These are phyloP conservation scores for Imbricaverruca yamaguchii DNA, from an alignment of 2,888 invertebrate species.

Conservation along the genomic window DNA sequence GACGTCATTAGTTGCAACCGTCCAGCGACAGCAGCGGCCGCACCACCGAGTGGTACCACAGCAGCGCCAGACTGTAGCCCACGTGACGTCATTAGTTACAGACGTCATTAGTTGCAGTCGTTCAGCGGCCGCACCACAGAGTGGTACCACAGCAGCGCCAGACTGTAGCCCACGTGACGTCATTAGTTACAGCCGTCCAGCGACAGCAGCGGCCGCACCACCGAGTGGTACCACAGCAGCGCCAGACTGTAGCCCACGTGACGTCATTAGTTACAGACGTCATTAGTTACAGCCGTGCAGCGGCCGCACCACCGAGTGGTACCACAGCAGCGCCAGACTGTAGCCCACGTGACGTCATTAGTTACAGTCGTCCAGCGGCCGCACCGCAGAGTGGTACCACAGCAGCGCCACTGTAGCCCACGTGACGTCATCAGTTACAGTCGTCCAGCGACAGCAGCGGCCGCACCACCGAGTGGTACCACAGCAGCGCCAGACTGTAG, in stretches of 20 bases:
- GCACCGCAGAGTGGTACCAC: constrained; percentile 61
- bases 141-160: constrained; percentile 52
- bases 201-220: constrained; percentile 50
- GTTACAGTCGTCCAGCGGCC: constrained; percentile 43
- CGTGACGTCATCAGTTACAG: too few relatives aligned
- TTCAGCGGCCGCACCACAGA: constrained; percentile 39
- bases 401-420: constrained; percentile 46
- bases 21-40: constrained; percentile 59
- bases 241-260: constrained; percentile 48
- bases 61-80: constrained; percentile 48
- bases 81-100: too few relatives aligned
- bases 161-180: constrained; percentile 42
- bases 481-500: constrained; percentile 53
- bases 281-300: constrained; percentile 47
- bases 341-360: constrained; percentile 37
- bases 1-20: constrained; percentile 42
- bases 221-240: constrained; percentile 34
- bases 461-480: constrained; percentile 63
- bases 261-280: constrained; percentile 40
- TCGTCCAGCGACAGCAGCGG: constrained; percentile 57
- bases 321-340: constrained; percentile 57
- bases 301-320: constrained; percentile 54
- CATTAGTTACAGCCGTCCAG: constrained; percentile 40
- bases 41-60: constrained; percentile 65
- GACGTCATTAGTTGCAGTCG: constrained; percentile 46